A percentile compares a stretch with the other conserved stretches of the same genome.
phyloP scores from a whole-genome alignment of 2,113 vertebrate species.

The Lipophrys pholis region DNA sequence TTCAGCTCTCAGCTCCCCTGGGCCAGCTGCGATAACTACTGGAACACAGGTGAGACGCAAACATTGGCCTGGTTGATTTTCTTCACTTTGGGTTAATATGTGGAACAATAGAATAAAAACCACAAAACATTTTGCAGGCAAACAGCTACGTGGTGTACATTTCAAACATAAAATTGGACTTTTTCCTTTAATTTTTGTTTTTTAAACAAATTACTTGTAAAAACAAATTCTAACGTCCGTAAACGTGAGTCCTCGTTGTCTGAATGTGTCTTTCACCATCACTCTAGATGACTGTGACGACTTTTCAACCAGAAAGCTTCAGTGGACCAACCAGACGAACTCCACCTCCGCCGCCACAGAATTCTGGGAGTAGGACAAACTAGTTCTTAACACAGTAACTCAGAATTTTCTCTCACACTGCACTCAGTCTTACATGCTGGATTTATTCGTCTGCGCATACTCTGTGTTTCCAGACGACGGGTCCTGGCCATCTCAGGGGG shows the following conservation, averaged over 20 bases:
- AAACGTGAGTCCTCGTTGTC: neutral
- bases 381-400: too few species aligned
- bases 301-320: slow-evolving; percentile 48
- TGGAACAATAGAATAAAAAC: neutral
- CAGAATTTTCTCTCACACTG: too few species aligned
- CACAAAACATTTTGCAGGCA: neutral
- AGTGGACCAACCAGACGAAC: slow-evolving; percentile 54
- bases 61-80: too few species aligned
- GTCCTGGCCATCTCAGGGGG: slow-evolving; percentile 90
- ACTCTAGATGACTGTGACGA: slow-evolving; percentile 71
- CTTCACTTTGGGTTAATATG: too few species aligned
- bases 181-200: too few species aligned
- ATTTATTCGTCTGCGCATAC: too few species aligned
- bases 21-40: slow-evolving; percentile 88
- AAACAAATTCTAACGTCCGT: too few species aligned
- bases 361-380: slow-evolving; percentile 79
- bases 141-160: too few species aligned
- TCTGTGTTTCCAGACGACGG: slow-evolving; percentile 79
- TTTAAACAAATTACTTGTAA: neutral
- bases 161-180: too few species aligned
- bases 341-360: slow-evolving; percentile 74
- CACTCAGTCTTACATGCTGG: too few species aligned
- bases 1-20: slow-evolving; percentile 90
- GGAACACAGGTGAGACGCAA: slow-evolving; percentile 89
- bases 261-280: neutral